Conservation (phyloP, 2,888 invertebrate species). For the Barypeithes pellucidus region DNA sequence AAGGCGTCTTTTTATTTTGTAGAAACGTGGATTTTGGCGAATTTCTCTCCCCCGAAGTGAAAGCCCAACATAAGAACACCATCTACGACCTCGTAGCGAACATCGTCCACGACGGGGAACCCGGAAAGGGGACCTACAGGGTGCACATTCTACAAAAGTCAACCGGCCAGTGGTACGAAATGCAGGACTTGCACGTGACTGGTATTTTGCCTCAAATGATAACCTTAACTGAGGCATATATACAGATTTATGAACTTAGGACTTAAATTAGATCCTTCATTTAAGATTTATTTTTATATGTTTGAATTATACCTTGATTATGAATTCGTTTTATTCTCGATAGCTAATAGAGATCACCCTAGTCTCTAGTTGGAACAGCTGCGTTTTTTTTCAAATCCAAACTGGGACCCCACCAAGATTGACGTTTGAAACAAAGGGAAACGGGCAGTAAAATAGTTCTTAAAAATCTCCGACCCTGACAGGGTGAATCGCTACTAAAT, state of each 20-base stretch:
- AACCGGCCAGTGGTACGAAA: conserved; percentile 87
- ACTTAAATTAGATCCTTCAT: too few species aligned
- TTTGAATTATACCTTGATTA: too few species aligned
- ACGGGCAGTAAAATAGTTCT: too few species aligned
- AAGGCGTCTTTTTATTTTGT: not conserved
- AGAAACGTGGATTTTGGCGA: conserved; percentile 98
- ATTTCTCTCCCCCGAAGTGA: conserved; percentile 89
- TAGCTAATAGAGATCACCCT: too few species aligned
- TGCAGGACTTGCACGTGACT: conserved; percentile 97
- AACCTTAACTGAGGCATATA: conserved; percentile 98
- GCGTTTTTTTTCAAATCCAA: too few species aligned
- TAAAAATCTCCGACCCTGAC: too few species aligned
- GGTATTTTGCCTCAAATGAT: conserved; percentile 99
- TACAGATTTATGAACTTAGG: conserved; percentile 85
- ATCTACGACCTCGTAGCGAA: conserved; percentile 98
- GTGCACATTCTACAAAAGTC: conserved; percentile 94
- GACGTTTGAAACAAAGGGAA: too few species aligned
- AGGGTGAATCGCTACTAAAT: too few species aligned
- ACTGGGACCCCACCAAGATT: too few species aligned
- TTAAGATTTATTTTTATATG: not conserved
- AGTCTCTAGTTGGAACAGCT: too few species aligned
- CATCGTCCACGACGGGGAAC: conserved; percentile 98
- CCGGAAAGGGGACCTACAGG: conserved; percentile 94
- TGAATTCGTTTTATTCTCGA: too few species aligned
- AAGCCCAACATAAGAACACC: conserved; percentile 84